Conservation (phyloP, 1,140 invertebrate species). For the Planococcus citri region DNA sequence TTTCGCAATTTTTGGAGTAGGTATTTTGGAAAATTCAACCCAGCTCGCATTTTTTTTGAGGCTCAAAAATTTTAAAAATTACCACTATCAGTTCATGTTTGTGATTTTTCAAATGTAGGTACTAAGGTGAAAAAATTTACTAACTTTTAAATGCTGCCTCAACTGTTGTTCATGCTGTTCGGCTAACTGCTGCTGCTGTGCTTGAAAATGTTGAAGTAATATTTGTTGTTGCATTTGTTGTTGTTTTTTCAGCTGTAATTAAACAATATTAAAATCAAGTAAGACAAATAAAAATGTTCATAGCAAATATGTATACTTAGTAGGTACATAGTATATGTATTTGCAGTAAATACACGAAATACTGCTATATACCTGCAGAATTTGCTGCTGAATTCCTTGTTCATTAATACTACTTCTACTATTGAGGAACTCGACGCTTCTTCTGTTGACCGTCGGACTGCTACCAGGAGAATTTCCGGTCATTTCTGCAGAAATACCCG, state of each 20-base stretch:
- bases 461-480: constrained; percentile 41
- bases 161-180: constrained; percentile 79
- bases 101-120: no score
- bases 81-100: no score
- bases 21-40: no score
- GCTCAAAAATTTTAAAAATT: no score
- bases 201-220: constrained; percentile 73
- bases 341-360: not conserved
- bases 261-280: constrained; percentile 37
- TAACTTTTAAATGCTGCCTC: constrained; percentile 74
- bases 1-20: no score
- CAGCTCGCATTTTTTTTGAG: no score
- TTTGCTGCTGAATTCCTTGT: constrained; percentile 41
- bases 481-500: constrained; percentile 37
- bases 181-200: constrained; percentile 73
- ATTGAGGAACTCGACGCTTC: constrained; percentile 35
- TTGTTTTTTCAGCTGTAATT: constrained; percentile 80
- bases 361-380: constrained; percentile 30
- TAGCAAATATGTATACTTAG: not conserved
- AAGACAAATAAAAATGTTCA: constrained; percentile 13
- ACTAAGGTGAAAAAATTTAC: not conserved
- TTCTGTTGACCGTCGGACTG: constrained; percentile 39
- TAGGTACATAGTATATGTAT: not conserved
- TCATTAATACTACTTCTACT: constrained; percentile 22
- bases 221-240: constrained; percentile 82